phyloP scores from a whole-genome alignment of 2,888 invertebrate species.

The Scaptomyza flava region DNA sequence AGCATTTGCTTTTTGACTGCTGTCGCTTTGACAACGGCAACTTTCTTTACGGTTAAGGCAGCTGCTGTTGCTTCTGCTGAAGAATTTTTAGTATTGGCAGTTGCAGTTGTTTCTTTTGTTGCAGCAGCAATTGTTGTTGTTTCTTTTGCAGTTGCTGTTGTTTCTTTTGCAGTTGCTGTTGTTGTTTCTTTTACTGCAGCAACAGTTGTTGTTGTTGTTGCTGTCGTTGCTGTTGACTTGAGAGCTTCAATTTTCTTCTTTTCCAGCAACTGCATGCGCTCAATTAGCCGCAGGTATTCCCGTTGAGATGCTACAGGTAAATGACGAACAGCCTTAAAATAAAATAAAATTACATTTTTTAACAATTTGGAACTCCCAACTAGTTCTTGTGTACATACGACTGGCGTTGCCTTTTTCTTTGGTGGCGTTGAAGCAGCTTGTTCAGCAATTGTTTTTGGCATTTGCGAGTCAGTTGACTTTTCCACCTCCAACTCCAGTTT shows the following conservation, averaged over 20 bases:
- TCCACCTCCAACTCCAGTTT: conserved; percentile 11
- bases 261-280: conserved; percentile 83
- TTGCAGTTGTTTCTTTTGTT: background rate
- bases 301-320: conserved; percentile 83
- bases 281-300: conserved; percentile 82
- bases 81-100: background rate
- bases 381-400: conserved; percentile 66
- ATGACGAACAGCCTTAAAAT: conserved; percentile 82
- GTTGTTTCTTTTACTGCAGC: no score
- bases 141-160: background rate
- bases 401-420: conserved; percentile 61
- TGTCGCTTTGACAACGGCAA: background rate
- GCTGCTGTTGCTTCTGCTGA: background rate
- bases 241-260: conserved; percentile 51
- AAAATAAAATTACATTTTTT: background rate
- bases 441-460: background rate
- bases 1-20: conserved; percentile 8
- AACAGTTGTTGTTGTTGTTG: background rate
- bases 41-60: background rate
- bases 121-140: background rate
- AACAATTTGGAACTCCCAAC: conserved; percentile 5
- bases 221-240: background rate
- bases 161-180: background rate
- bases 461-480: conserved; percentile 4
- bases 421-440: background rate